phyloP scores from a whole-genome alignment of 2,888 invertebrate genomes.

The Sinodicranocentrus sp. region DNA sequence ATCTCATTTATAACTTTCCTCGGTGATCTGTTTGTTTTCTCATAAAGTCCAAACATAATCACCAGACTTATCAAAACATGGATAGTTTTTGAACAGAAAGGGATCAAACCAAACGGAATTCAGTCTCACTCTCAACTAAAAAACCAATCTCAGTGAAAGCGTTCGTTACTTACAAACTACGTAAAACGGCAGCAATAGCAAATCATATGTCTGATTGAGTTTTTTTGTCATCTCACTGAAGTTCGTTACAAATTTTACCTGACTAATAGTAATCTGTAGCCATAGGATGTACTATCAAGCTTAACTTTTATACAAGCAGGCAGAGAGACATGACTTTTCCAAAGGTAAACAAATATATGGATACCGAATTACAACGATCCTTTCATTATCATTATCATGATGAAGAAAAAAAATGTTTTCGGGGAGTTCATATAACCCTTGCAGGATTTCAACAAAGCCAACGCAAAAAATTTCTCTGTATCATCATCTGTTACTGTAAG shows the following conservation, averaged over 20 bases:
- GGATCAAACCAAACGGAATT: neutral
- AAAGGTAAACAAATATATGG: neutral
- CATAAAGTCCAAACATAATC: neutral
- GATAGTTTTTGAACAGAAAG: neutral
- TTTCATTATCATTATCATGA: no score
- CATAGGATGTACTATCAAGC: no score
- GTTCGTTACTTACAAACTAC: neutral
- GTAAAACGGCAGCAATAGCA: conserved; percentile 9
- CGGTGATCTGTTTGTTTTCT: neutral
- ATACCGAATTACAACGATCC: neutral
- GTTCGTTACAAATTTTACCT: no score
- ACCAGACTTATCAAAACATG: neutral
- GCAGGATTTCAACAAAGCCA: conserved; percentile 65
- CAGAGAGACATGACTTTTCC: neutral
- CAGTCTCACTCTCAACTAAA: neutral
- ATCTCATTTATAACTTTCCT: no score
- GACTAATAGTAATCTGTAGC: no score
- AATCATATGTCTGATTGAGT: conserved; percentile 18
- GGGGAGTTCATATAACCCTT: conserved; percentile 61
- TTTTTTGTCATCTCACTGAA: neutral
- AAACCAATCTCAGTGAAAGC: neutral
- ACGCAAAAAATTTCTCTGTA: conserved; percentile 25
- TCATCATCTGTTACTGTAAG: neutral
- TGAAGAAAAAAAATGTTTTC: conserved; percentile 20
- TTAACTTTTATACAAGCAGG: neutral